phyloP scores from a whole-genome alignment of 1,140 invertebrate genomes.

The Megalopta genalis region DNA sequence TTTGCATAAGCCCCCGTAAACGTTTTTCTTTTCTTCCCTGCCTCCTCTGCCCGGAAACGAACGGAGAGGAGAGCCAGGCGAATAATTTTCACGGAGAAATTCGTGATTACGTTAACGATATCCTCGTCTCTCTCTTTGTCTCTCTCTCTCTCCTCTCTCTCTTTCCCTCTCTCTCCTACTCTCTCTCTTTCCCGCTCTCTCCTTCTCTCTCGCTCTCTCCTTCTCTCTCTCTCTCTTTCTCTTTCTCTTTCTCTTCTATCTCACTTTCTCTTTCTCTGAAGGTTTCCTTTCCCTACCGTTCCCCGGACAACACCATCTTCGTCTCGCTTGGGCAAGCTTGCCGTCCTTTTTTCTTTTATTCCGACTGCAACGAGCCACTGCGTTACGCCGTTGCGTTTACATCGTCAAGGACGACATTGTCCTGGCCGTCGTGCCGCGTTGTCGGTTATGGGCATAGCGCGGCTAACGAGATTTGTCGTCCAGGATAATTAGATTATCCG shows the following conservation, averaged over 20 bases:
- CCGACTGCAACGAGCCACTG: constrained; percentile 34
- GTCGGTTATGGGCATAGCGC: constrained; percentile 55
- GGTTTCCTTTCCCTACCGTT: too few relatives aligned
- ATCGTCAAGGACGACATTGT: constrained; percentile 60
- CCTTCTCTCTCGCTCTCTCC: too few relatives aligned
- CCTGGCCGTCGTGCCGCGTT: constrained; percentile 45
- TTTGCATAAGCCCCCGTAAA: constrained; percentile 73
- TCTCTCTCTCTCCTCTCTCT: too few relatives aligned
- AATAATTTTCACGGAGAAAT: constrained; percentile 65
- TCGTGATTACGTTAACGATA: constrained; percentile 69
- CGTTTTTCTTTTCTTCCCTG: constrained; percentile 64
- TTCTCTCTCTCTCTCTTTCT: too few relatives aligned
- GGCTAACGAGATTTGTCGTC: constrained; percentile 72
- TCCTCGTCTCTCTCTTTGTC: not conserved
- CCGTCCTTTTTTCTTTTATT: constrained; percentile 34
- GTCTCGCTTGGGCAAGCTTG: not conserved
- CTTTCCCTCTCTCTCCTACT: too few relatives aligned
- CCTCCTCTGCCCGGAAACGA: constrained; percentile 24
- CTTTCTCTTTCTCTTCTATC: too few relatives aligned
- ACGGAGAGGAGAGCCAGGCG: constrained; percentile 26
- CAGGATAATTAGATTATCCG: constrained; percentile 72
- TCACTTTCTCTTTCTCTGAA: too few relatives aligned
- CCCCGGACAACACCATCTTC: not conserved
- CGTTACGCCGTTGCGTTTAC: constrained; percentile 64
- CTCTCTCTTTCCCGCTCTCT: too few relatives aligned